A percentile compares a stretch with the other conserved stretches of the same genome.
These are phyloP conservation scores for Suncus etruscus DNA, from an alignment of 2,113 vertebrate genomes.

Conservation along the genomic window DNA sequence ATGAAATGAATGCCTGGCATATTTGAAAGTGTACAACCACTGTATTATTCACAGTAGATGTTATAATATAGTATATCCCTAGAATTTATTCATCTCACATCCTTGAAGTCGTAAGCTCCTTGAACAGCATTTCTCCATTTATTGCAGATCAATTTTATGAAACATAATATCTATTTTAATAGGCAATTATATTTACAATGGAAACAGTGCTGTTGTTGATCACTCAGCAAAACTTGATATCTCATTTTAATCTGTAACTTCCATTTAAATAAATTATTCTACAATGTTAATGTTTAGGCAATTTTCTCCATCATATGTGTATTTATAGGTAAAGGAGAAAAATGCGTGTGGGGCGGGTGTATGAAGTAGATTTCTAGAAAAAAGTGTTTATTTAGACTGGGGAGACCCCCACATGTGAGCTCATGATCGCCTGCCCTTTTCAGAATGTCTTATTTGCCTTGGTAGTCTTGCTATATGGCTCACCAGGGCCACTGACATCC, in stretches of 20 bases:
- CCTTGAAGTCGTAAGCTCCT: neutral
- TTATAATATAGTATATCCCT: neutral
- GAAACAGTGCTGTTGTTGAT: conserved; percentile 21
- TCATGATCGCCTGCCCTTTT: neutral
- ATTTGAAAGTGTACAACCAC: neutral
- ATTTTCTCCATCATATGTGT: neutral
- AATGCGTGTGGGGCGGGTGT: neutral
- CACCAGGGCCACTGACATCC: too few species aligned
- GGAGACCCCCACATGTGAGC: neutral
- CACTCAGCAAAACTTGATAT: neutral
- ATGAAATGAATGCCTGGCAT: too few species aligned
- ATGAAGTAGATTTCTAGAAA: neutral
- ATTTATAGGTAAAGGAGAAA: neutral
- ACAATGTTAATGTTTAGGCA: neutral
- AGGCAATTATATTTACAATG: conserved; percentile 23
- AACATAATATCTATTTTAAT: neutral
- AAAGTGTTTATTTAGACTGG: neutral
- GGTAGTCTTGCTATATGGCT: fast-evolving
- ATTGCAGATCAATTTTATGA: conserved; percentile 1
- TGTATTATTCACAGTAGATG: neutral
- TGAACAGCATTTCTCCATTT: neutral
- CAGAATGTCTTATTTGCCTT: neutral
- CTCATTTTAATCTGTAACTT: conserved; percentile 41
- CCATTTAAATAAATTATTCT: neutral
- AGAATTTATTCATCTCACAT: neutral